Evolutionary conservation across 2,797 vertebrate species (phyloP).

Genomic region (Vultur gryphus): DNA sequence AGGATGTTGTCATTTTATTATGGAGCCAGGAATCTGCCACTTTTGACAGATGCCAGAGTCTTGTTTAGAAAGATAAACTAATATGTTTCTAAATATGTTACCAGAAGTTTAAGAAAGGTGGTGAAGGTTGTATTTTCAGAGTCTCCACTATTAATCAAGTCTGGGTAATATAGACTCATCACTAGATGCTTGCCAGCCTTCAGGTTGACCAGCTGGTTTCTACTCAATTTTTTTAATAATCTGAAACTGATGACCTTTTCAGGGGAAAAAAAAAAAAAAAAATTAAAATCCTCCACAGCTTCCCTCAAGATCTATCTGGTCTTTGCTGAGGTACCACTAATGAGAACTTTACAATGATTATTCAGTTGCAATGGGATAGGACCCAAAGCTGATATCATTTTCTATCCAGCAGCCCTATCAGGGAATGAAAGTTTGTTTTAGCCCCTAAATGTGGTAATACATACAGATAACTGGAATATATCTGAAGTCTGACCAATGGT

Average conservation of each 20-base stretch:
- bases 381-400: neutral
- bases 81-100: neutral
- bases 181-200: neutral
- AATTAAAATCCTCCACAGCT: neutral
- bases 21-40: neutral
- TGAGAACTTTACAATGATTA: neutral
- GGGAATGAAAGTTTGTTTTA: neutral
- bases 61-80: neutral
- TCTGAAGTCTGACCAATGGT: neutral
- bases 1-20: neutral
- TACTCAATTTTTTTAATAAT: neutral
- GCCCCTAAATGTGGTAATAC: neutral
- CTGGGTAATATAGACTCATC: neutral
- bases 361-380: neutral
- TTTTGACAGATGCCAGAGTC: neutral
- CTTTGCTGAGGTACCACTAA: neutral
- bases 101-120: neutral
- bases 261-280: accelerated
- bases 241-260: neutral
- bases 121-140: neutral
- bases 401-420: neutral
- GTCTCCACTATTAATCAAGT: neutral
- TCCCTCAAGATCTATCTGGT: neutral
- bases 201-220: neutral
- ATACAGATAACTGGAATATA: neutral